Percentiles rank a stretch among this genome's conserved stretches.
Evolutionary conservation across 2,888 invertebrate genomes (phyloP).

Genomic region (Drosophila ezoana): DNA sequence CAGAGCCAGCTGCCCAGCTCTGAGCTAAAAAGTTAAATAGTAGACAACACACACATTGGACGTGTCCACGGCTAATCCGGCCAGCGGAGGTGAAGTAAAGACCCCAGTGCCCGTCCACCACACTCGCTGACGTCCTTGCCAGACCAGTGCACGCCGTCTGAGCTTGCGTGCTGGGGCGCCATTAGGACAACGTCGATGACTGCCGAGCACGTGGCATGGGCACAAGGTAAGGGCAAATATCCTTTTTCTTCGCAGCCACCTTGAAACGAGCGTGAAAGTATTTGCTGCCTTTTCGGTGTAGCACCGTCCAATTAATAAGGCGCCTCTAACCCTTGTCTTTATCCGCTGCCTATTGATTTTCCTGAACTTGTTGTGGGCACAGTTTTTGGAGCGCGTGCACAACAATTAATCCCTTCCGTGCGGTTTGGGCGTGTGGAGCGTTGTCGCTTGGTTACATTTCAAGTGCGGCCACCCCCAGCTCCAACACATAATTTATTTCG

Average conservation of each 20-base stretch:
- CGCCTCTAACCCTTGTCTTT: background rate
- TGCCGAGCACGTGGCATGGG: slow-evolving; percentile 52
- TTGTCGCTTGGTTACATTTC: slow-evolving; percentile 44
- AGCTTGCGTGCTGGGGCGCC: slow-evolving; percentile 63
- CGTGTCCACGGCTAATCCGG: slow-evolving; percentile 54
- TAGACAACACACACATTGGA: slow-evolving; percentile 3
- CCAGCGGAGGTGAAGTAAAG: slow-evolving; percentile 38
- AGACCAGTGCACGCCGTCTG: slow-evolving; percentile 12
- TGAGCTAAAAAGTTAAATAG: slow-evolving; percentile 41
- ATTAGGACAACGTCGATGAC: slow-evolving; percentile 54
- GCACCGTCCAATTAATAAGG: slow-evolving; percentile 73
- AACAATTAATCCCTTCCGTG: slow-evolving; percentile 72
- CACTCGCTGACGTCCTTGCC: slow-evolving; percentile 19
- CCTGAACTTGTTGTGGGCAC: slow-evolving; percentile 63
- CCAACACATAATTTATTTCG: slow-evolving; percentile 64
- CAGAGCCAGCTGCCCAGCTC: slow-evolving; percentile 26
- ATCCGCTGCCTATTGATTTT: slow-evolving; percentile 59
- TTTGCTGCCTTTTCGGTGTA: slow-evolving; percentile 70
- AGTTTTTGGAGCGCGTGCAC: slow-evolving; percentile 40
- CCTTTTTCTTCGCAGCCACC: slow-evolving; percentile 57
- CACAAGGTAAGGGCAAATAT: slow-evolving; percentile 56
- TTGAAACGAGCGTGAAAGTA: slow-evolving; percentile 80
- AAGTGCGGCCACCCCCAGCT: slow-evolving; percentile 26
- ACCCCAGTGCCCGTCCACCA: slow-evolving; percentile 13
- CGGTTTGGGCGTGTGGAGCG: slow-evolving; percentile 4